Evolutionary conservation across 2,797 vertebrate genomes (phyloP), one percentile per base, ranked within the genome.

Genomic region (Thunnus albacares): DNA sequence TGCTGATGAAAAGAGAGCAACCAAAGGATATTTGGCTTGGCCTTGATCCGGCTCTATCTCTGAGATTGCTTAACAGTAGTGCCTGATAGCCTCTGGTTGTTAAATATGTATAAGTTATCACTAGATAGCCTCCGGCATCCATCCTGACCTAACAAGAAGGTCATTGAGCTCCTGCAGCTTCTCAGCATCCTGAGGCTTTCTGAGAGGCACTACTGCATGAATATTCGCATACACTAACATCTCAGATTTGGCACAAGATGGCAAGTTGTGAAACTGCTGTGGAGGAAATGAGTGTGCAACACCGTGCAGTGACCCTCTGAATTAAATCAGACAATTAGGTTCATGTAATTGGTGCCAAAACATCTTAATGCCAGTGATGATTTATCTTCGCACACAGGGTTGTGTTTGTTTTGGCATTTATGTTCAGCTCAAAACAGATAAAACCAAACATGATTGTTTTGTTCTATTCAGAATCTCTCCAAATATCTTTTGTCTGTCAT

Each of bases 71-170:
- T 67, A 69, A 70, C 80, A 71, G 78, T 30, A 49, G 30, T 26
- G 51, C 45, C 63, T 68, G 77, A 68, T 82, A 78, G 53, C 72
- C 61, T 61, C 58, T 57, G 68, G 35, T 63, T 88, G 71, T 78
- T 90, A 82, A 89, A 91, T 91, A 88, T 91, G 81, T 71, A 93
- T 90, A 71, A 87, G 79, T 69, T 85, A 90, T 92, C 65, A 71
- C 49, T 49, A 87, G 85, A 90, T 87, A 87, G 85, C 90, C 79
- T 81, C 80, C 17, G 33, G 86, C 83, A 77, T 82, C 53, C 56
- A 71, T 65, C 59, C 71, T 83, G 87, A 90, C 92, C 90, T 81
- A 84, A 90, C 90, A 90, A 85, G 83, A 91, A 93, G 91, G 92
- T 92, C 90, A 89, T 64, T 13, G 62, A 62, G 78, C 77, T 90